Conservation (phyloP, 2,888 invertebrate species). For the Nomada fucata region DNA sequence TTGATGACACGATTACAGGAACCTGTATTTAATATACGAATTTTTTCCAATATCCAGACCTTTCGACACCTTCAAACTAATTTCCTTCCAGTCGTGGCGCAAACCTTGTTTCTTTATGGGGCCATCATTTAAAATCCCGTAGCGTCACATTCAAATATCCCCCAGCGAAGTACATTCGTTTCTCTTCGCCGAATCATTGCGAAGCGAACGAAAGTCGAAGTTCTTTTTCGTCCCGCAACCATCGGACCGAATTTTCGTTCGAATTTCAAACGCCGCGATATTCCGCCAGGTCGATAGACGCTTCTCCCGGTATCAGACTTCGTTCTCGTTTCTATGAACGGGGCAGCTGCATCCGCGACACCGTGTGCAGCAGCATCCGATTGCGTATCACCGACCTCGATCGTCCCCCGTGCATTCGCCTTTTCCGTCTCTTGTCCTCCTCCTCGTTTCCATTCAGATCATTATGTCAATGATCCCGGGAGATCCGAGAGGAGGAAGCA, state of each 20-base stretch:
- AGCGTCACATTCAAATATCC: no score
- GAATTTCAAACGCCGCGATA: background rate
- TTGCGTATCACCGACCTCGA: slow-evolving; percentile 73
- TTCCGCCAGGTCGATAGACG: slow-evolving; percentile 12
- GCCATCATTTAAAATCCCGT: no score
- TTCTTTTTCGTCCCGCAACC: no score
- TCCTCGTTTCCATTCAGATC: slow-evolving; percentile 62
- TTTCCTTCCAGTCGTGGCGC: no score
- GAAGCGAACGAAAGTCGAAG: no score
- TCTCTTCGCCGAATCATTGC: no score
- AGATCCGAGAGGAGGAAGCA: slow-evolving; percentile 58
- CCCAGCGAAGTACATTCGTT: no score
- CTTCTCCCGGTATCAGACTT: slow-evolving; percentile 26
- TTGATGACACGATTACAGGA: no score
- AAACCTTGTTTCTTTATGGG: no score
- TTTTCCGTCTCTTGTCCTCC: slow-evolving; percentile 48
- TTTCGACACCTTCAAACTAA: no score
- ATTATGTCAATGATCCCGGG: slow-evolving; percentile 73
- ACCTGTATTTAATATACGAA: no score
- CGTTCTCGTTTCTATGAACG: slow-evolving; percentile 55
- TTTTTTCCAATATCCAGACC: no score
- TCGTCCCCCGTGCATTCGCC: slow-evolving; percentile 55
- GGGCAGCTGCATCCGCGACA: slow-evolving; percentile 44
- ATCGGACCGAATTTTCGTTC: background rate
- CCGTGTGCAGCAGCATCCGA: slow-evolving; percentile 59